Evolutionary conservation across 2,113 vertebrate species (phyloP).

Genomic region (Dicrurus megarhynchus): DNA sequence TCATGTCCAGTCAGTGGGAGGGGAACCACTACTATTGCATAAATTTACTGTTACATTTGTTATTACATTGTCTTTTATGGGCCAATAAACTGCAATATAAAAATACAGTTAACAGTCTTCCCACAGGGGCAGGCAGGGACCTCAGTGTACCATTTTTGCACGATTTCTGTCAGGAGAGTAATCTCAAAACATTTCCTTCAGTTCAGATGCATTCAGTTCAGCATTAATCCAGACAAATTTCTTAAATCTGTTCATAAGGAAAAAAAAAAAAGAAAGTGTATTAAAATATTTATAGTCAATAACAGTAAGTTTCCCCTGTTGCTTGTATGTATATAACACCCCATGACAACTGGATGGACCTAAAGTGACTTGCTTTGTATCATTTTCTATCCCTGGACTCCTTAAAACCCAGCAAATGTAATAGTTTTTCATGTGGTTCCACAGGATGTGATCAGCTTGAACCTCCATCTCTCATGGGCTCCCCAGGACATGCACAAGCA

Average conservation of each 20-base stretch:
- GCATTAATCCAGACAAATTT: not conserved
- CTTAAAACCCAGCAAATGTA: not conserved
- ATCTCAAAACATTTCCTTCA: not conserved
- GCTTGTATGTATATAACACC: not conserved
- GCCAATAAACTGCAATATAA: not conserved
- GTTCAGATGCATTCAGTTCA: not conserved
- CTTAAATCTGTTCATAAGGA: conserved; percentile 44
- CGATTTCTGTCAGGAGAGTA: not conserved
- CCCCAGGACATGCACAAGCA: not conserved
- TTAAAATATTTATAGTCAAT: conserved; percentile 2
- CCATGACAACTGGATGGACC: not conserved
- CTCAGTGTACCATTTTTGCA: conserved; percentile 7
- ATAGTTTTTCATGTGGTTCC: not conserved
- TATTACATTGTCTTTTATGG: conserved; percentile 70
- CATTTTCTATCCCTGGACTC: not conserved
- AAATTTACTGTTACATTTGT: conserved; percentile 48
- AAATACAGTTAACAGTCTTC: not conserved
- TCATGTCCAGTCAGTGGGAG: conserved; percentile 78
- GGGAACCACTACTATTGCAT: conserved; percentile 56
- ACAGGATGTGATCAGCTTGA: not conserved
- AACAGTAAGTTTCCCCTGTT: not conserved
- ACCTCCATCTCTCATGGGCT: not conserved
- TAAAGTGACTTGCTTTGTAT: not conserved
- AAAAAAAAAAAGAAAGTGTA: not conserved
- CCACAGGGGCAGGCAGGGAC: not conserved